Evolutionary conservation across 2,888 invertebrate species (phyloP).

Genomic region (Cataglyphis albicans): DNA sequence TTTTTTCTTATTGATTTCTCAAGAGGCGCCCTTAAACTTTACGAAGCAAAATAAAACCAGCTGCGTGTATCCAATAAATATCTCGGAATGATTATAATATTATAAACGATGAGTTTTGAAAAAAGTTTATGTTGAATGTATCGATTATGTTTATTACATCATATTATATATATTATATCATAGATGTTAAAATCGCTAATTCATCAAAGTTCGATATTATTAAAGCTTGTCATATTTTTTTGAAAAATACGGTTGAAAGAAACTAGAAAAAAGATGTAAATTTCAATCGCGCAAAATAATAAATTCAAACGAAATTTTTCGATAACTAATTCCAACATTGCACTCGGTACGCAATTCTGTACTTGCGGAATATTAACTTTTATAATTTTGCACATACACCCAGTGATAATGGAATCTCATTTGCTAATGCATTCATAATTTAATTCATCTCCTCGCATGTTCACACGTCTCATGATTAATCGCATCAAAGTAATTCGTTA

Average conservation of each 20-base stretch:
- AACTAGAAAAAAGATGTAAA: background rate
- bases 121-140: background rate
- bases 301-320: constrained; percentile 70
- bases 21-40: background rate
- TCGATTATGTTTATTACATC: background rate
- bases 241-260: constrained; percentile 19
- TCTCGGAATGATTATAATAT: background rate
- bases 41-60: background rate
- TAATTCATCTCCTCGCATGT: constrained; percentile 53
- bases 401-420: constrained; percentile 67
- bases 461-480: constrained; percentile 60
- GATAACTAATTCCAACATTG: constrained; percentile 68
- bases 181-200: background rate
- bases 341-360: constrained; percentile 61
- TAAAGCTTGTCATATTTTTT: background rate
- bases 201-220: background rate
- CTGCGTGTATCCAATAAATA: background rate
- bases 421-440: constrained; percentile 75
- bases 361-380: constrained; percentile 41
- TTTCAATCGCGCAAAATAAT: constrained; percentile 52
- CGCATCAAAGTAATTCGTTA: constrained; percentile 55
- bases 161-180: background rate
- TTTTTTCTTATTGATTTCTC: background rate
- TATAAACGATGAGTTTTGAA: background rate
- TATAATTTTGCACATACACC: constrained; percentile 67